Base-by-base conservation (phyloP, 1,140 invertebrate genomes). In the Magallana ariakensis region DNA sequence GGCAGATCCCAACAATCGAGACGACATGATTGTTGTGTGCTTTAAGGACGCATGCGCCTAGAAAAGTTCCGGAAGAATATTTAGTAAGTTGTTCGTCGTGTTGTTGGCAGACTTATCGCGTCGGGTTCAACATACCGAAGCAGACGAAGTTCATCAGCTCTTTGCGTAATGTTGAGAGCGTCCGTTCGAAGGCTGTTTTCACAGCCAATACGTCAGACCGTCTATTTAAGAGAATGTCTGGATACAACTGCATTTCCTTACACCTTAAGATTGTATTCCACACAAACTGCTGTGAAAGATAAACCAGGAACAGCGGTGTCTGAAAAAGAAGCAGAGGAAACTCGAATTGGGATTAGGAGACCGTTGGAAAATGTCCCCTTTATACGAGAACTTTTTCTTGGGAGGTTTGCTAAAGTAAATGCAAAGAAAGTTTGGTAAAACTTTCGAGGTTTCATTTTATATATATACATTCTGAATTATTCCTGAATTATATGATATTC, bases 321-420 rank as follows among this genome's bases (percentile, higher is more conserved):
- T 10, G 80, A 55, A 22, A 54, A 54, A 55, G 11, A n/a, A 22
- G 54, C 80, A 54, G 80, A 82, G 80, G 80, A 82, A 82, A 82
- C 46, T 82, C 46, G 46, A 22, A 56, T 54, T 55, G n/a, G 54
- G 54, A 56, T 55, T 46, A 87, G 33, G 8, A 80, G 75, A 87
- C 90, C 90, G 3, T 19, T 87, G 53, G 91, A 87, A 85, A 92
- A 92, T 60, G 81, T 85, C 57, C 93, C 93, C 10, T 92, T 94
- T 84, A 87, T 89, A 1, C 92, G 93, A 87, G 91, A 92, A 80
- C 80, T 94, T 22, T 94, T 93, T 87, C 80, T 91, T 15, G 93
- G 93, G 80, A 91, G 89, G 85, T 92, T 93, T 90, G 91, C 93
- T 66, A 92, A 92, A 89, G 93, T 94, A 86, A 62, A 16, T 80